Conservation (phyloP, 1,140 invertebrate species). For the Platyscapa corneri region DNA sequence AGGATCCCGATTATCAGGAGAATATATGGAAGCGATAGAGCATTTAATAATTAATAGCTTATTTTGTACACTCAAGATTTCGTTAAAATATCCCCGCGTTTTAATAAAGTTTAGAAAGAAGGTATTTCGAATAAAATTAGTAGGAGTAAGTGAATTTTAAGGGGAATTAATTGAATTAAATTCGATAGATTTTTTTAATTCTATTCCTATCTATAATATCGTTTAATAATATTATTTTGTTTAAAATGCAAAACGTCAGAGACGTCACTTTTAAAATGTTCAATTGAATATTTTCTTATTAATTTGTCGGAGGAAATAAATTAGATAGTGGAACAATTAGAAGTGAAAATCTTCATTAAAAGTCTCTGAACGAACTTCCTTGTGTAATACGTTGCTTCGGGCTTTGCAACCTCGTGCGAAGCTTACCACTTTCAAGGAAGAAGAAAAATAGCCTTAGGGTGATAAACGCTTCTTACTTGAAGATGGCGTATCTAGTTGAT, state of each 20-base stretch:
- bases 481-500: neutral
- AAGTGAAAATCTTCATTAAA: slow-evolving; percentile 47
- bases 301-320: neutral
- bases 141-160: no score
- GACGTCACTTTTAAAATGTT: no score
- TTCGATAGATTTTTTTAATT: no score
- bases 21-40: neutral
- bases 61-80: neutral
- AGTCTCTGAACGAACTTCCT: slow-evolving; percentile 38
- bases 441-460: slow-evolving; percentile 30
- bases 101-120: no score
- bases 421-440: neutral
- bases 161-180: no score
- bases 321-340: slow-evolving; percentile 37
- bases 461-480: neutral
- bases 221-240: no score
- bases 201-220: no score
- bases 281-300: neutral
- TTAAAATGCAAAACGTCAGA: no score
- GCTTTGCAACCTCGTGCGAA: neutral
- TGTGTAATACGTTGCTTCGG: slow-evolving; percentile 34
- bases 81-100: no score
- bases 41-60: neutral
- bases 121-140: no score
- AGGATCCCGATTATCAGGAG: neutral